These are phyloP conservation scores for Eilema sororculum DNA, from an alignment of 2,888 invertebrate species.

Conservation along the genomic window DNA sequence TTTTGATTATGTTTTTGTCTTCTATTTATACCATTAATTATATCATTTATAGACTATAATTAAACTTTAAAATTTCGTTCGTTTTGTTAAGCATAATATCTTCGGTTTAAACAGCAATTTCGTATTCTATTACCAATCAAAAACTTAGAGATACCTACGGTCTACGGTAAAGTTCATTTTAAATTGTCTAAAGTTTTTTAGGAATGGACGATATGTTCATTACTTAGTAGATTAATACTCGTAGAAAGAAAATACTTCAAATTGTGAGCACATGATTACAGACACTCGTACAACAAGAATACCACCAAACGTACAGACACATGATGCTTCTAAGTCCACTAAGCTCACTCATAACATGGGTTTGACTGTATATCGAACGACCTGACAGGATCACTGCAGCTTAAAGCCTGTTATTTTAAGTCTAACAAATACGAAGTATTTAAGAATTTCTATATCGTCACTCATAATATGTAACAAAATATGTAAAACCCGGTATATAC, in stretches of 20 bases:
- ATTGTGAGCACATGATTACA: background rate
- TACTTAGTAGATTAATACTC: too few species aligned
- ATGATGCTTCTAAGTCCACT: background rate
- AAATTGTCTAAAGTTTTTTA: too few species aligned
- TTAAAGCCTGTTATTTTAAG: constrained; percentile 1
- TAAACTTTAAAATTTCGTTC: background rate
- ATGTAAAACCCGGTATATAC: too few species aligned
- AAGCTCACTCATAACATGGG: background rate
- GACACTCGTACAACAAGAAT: background rate
- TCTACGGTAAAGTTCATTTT: too few species aligned
- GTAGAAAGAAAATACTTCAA: background rate
- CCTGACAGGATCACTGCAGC: background rate
- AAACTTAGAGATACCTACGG: background rate
- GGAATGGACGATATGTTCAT: too few species aligned
- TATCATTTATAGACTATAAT: background rate
- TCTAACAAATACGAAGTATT: background rate
- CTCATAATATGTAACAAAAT: too few species aligned
- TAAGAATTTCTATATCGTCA: background rate
- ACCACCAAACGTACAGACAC: background rate
- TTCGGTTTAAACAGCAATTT: background rate
- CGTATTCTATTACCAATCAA: background rate
- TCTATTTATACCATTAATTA: background rate
- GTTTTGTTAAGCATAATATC: background rate
- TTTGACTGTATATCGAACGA: background rate
- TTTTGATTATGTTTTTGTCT: background rate